These are phyloP conservation scores for Sycobia sp. DNA, from an alignment of 1,140 invertebrate genomes.

Conservation along the genomic window DNA sequence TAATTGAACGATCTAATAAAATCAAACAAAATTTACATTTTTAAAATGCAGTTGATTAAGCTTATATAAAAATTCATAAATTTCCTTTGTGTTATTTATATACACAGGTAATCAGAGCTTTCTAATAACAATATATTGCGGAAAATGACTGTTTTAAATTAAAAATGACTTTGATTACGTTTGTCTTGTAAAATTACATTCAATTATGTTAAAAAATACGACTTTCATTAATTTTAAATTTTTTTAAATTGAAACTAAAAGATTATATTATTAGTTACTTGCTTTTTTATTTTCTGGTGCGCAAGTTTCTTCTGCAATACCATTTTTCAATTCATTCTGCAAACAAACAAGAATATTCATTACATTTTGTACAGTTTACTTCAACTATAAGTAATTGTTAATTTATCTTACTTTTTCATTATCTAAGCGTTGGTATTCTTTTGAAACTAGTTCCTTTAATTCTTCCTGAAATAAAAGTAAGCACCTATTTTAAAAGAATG, in stretches of 20 bases:
- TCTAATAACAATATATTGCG: too few relatives aligned
- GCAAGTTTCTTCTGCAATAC: neutral
- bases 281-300: constrained; percentile 16
- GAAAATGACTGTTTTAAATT: too few relatives aligned
- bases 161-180: too few relatives aligned
- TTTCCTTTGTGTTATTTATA: too few relatives aligned
- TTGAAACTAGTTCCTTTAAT: constrained; percentile 64
- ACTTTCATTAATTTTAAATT: too few relatives aligned
- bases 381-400: neutral
- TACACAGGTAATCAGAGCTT: too few relatives aligned
- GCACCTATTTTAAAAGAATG: constrained; percentile 15
- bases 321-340: neutral
- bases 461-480: constrained; percentile 65
- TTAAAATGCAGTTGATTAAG: too few relatives aligned
- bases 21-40: too few relatives aligned
- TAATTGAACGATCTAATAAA: too few relatives aligned
- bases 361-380: neutral
- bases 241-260: neutral
- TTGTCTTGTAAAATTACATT: too few relatives aligned
- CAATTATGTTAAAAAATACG: too few relatives aligned
- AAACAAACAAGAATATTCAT: neutral
- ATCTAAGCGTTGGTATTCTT: constrained; percentile 64
- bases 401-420: constrained; percentile 17
- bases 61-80: too few relatives aligned
- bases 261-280: constrained; percentile 19